phyloP scores from a whole-genome alignment of 2,888 invertebrate genomes.

The Agrochola lota region DNA sequence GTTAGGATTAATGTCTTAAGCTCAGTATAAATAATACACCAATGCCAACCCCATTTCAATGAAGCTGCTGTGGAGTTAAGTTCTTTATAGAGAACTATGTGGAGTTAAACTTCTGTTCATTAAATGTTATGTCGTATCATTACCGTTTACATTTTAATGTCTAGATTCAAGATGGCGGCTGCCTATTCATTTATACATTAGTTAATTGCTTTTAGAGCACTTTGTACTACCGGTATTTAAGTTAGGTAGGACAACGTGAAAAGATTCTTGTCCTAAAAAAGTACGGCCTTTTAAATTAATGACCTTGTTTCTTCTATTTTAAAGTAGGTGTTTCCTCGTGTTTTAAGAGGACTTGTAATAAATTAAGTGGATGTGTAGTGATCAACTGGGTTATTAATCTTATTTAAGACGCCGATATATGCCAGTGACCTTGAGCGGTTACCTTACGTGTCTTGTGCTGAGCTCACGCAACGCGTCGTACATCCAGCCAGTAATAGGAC shows the following conservation, averaged over 20 bases:
- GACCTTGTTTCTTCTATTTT: not conserved
- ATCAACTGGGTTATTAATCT: too few species aligned
- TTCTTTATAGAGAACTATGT: not conserved
- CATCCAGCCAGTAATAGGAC: too few species aligned
- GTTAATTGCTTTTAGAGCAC: conserved; percentile 66
- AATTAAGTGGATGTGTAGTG: not conserved
- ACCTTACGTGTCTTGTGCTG: too few species aligned
- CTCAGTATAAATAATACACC: too few species aligned
- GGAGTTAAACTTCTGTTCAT: conserved; percentile 18
- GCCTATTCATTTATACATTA: conserved; percentile 66
- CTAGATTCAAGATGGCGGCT: conserved; percentile 59
- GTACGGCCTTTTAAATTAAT: conserved; percentile 17
- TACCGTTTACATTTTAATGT: conserved; percentile 63
- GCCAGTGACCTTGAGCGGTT: too few species aligned
- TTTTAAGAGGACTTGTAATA: too few species aligned
- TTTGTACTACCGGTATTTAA: conserved; percentile 45
- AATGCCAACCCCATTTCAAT: not conserved
- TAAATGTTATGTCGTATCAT: conserved; percentile 20
- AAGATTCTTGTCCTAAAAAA: conserved; percentile 22
- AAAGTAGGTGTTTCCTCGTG: not conserved
- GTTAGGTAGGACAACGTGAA: conserved; percentile 33
- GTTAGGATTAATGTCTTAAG: not conserved
- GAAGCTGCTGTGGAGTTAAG: not conserved
- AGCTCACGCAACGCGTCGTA: too few species aligned
- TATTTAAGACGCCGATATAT: too few species aligned